phyloP scores from a whole-genome alignment of 1,140 invertebrate genomes.

The Muscidifurax raptorellus region DNA sequence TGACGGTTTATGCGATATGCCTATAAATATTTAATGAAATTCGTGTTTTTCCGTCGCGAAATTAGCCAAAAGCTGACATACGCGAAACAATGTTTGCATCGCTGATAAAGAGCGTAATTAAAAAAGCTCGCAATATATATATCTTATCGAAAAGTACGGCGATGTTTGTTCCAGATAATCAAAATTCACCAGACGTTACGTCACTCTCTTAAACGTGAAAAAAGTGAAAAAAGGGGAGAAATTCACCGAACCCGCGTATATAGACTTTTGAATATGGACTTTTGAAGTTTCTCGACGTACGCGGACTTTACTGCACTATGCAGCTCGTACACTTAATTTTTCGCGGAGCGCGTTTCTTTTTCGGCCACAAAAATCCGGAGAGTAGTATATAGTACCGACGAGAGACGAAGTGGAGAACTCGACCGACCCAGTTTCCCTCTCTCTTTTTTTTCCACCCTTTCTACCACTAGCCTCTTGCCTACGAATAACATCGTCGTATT shows the following conservation, averaged over 20 bases:
- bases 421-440: not conserved
- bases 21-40: too few relatives aligned
- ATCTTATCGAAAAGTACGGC: not conserved
- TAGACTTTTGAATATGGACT: not conserved
- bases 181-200: not conserved
- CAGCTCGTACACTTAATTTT: not conserved
- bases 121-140: not conserved
- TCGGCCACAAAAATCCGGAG: not conserved
- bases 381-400: not conserved
- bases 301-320: not conserved
- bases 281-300: not conserved
- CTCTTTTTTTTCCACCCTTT: not conserved
- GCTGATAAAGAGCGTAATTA: too few relatives aligned
- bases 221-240: not conserved
- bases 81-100: too few relatives aligned
- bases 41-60: too few relatives aligned
- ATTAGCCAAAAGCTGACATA: too few relatives aligned
- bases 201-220: not conserved
- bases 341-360: not conserved
- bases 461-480: not conserved
- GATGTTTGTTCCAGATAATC: not conserved
- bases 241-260: not conserved
- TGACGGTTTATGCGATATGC: too few relatives aligned
- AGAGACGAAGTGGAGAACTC: not conserved
- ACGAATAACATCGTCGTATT: not conserved